These are phyloP conservation scores for Mellivora capensis DNA, from an alignment of 2,113 vertebrate species.

Conservation along the genomic window DNA sequence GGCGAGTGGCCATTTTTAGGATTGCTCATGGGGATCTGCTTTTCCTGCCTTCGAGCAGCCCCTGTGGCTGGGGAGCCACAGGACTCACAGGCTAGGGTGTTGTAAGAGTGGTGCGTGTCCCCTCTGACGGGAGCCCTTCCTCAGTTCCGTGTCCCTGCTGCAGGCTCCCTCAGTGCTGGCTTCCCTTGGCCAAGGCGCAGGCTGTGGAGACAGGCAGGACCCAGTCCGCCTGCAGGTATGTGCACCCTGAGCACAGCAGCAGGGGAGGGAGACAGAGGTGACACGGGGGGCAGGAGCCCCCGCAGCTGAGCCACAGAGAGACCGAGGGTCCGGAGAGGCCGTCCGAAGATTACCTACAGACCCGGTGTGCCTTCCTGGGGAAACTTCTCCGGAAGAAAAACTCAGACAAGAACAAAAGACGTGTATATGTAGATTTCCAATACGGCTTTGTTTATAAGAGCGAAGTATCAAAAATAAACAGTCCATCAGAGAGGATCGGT, in stretches of 20 bases:
- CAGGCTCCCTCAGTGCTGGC: neutral
- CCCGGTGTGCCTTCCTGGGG: neutral
- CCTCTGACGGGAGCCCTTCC: neutral
- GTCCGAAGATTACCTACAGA: too few relatives aligned
- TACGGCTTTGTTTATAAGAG: neutral
- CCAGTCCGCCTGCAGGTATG: neutral
- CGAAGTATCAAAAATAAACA: neutral
- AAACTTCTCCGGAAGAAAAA: neutral
- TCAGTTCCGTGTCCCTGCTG: neutral
- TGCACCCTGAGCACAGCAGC: neutral
- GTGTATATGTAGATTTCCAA: neutral
- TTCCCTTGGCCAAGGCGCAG: neutral
- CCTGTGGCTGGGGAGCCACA: neutral
- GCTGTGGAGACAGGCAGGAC: neutral
- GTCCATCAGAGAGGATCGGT: neutral
- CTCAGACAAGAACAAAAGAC: neutral
- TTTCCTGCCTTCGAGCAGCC: neutral
- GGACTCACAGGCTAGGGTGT: neutral
- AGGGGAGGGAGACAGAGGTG: neutral
- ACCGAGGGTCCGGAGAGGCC: neutral
- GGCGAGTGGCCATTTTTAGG: accelerated
- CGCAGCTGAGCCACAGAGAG: accelerated
- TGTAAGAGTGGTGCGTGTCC: accelerated
- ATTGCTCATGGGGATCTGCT: neutral
- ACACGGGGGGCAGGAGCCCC: too few relatives aligned